These are phyloP conservation scores for Argyresthia albistria DNA, from an alignment of 2,888 invertebrate genomes.

Conservation along the genomic window DNA sequence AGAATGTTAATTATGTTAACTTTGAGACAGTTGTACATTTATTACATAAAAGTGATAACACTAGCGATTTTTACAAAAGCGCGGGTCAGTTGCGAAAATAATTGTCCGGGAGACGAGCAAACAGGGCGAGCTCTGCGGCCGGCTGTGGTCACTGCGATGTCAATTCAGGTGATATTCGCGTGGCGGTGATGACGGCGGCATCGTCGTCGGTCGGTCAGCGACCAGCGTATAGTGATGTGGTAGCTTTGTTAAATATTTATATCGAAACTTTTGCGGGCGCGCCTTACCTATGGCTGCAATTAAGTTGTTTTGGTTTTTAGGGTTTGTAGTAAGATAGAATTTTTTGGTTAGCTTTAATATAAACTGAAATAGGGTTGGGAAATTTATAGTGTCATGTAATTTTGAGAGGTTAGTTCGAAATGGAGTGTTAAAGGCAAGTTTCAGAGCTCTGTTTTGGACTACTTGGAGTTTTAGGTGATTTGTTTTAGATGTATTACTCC, in stretches of 20 bases:
- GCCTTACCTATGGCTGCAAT: background rate
- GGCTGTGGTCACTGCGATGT: no score
- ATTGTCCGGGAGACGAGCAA: no score
- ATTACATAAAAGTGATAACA: no score
- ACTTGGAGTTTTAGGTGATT: conserved; percentile 1
- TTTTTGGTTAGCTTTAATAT: background rate
- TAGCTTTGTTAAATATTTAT: background rate
- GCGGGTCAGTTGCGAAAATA: no score
- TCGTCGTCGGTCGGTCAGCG: background rate
- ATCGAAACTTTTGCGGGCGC: background rate
- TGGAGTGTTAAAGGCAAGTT: conserved; percentile 7
- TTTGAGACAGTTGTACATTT: no score
- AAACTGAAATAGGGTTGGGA: background rate
- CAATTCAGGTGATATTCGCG: background rate
- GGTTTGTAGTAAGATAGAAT: background rate
- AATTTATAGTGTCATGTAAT: conserved; percentile 1
- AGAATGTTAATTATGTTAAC: no score
- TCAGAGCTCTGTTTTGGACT: conserved; percentile 7
- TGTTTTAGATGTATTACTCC: conserved; percentile 3
- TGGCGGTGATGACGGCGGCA: background rate
- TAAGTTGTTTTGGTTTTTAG: background rate
- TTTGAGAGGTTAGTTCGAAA: conserved; percentile 1
- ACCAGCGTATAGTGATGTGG: background rate
- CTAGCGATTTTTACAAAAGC: no score
- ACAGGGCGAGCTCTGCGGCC: no score